Evolutionary conservation across 2,113 vertebrate genomes (phyloP).

Genomic region (Zapus hudsonius): DNA sequence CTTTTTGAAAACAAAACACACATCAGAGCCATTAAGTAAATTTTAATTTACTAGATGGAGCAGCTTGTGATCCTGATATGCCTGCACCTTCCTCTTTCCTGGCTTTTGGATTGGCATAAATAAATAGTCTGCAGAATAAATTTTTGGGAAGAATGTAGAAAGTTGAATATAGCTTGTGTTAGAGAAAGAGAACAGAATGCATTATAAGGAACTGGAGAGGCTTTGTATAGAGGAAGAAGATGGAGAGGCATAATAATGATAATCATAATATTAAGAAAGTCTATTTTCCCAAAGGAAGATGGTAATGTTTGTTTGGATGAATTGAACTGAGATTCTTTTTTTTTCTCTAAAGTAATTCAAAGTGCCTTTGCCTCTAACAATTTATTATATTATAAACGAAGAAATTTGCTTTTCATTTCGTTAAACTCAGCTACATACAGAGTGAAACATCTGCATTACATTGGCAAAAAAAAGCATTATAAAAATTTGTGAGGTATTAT

Average conservation of each 20-base stretch:
- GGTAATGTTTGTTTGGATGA: slow-evolving; percentile 24
- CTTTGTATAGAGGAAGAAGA: background rate
- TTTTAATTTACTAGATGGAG: slow-evolving; percentile 30
- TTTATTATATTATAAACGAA: slow-evolving; percentile 9
- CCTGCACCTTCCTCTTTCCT: background rate
- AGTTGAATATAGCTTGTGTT: background rate
- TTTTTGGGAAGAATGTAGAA: background rate
- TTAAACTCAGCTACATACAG: background rate
- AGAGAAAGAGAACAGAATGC: slow-evolving; percentile 26
- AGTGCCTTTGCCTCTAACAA: background rate
- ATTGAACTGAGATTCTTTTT: slow-evolving; percentile 28
- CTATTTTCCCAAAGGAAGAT: slow-evolving; percentile 38
- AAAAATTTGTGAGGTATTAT: background rate
- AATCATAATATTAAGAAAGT: slow-evolving; percentile 3
- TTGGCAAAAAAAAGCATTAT: slow-evolving; percentile 33
- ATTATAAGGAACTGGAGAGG: background rate
- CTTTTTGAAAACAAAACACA: background rate
- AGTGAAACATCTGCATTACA: background rate
- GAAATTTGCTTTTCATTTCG: slow-evolving; percentile 28
- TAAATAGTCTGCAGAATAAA: background rate
- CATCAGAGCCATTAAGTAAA: slow-evolving; percentile 4
- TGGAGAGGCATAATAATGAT: background rate
- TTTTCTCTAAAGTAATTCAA: slow-evolving; percentile 12
- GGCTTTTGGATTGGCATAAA: background rate
- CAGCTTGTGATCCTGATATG: background rate